phyloP scores from a whole-genome alignment of 2,113 vertebrate genomes.

The Actinemys pallida region DNA sequence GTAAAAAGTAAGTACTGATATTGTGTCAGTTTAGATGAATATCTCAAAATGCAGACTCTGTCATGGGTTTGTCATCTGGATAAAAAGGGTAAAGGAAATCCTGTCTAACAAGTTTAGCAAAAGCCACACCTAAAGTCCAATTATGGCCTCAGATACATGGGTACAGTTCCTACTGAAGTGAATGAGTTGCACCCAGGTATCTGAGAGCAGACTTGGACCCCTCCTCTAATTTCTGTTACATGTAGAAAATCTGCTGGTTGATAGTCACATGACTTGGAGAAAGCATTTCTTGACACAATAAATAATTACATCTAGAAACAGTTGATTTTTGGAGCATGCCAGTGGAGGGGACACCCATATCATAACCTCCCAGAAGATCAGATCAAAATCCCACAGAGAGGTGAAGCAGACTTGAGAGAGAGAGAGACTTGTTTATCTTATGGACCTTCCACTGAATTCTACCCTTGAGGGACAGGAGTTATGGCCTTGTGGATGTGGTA shows the following conservation, averaged over 20 bases:
- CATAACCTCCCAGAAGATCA: background rate
- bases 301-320: background rate
- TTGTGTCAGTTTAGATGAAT: conserved; percentile 75
- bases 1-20: conserved; percentile 35
- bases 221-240: conserved; percentile 10
- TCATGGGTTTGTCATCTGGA: conserved; percentile 74
- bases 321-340: background rate
- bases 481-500: conserved; percentile 2
- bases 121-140: conserved; percentile 74
- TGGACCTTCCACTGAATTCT: background rate
- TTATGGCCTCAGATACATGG: conserved; percentile 40
- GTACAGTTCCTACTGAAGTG: conserved; percentile 12
- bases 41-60: conserved; percentile 73
- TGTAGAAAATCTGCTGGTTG: background rate
- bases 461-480: background rate
- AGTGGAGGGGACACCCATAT: background rate
- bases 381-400: background rate
- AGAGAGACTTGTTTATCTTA: background rate
- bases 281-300: background rate
- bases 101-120: conserved; percentile 75
- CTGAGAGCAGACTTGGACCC: background rate
- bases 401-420: background rate
- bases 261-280: background rate
- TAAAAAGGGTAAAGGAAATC: conserved; percentile 71
- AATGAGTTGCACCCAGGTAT: background rate